Base-by-base conservation (phyloP, 2,797 vertebrate genomes). In the Erpetoichthys calabaricus region DNA sequence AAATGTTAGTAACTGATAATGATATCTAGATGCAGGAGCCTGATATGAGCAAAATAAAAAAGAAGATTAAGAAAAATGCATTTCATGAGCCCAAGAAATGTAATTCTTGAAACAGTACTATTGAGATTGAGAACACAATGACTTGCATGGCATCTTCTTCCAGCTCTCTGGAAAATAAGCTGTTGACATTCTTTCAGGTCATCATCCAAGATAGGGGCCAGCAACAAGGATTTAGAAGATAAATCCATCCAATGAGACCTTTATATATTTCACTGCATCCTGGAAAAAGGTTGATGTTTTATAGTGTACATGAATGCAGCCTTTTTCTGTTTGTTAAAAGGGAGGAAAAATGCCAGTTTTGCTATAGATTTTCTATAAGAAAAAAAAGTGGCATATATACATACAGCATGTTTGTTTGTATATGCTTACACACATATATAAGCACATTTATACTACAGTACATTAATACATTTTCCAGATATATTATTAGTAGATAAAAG, bases 181-280 rank as follows among this genome's bases (percentile, higher is more conserved):
- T 89, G 88, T 91, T 91, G 90, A 91, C 89, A 91, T 91, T 89
- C 86, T 89, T 90, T 80, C 84, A 83, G 87, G 85, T 91, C 86
- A 89, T 87, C 83, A 83, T 90, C 80, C 62, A 47, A 80, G 88
- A 90, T 87, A 85, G 83, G 69, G 76, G 80, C 83, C 85, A 85
- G 69, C 83, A 79, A 78, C 84, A 83, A 85, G 87, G 88, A 87
- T 86, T 89, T 86, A 85, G 73, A 68, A 81, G 85, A 89, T 90
- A 89, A 89, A 89, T 76, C 82, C 78, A 77, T 84, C 81, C 84
- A 71, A 76, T 81, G 83, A 87, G 82, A 85, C 81, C 80, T 80
- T 80, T 84, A 83, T 82, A 81, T 78, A 78, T 87, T 85, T 84
- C 79, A 72, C 57, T 81, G 77, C 81, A 73, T 78, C 75, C 82